Percentiles rank a stretch among this genome's conserved stretches.
Conservation (phyloP, 2,797 vertebrate genomes). For the Acridotheres tristis region DNA sequence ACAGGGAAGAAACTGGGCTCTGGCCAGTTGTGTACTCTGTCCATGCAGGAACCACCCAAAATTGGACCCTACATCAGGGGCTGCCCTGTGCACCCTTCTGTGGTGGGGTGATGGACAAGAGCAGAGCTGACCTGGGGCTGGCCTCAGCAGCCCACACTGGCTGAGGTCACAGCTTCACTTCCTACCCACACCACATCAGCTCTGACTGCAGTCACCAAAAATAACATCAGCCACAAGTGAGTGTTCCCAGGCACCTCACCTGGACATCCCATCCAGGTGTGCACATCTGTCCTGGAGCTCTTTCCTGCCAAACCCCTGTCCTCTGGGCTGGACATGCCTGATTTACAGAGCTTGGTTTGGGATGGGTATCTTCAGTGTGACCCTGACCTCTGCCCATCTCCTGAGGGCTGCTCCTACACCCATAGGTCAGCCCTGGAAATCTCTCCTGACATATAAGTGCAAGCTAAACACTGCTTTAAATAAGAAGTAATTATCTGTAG, state of each 20-base stretch:
- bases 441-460: background rate
- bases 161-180: background rate
- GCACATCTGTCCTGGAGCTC: background rate
- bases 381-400: rapidly evolving
- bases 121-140: background rate
- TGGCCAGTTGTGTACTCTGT: background rate
- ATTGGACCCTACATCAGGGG: rapidly evolving
- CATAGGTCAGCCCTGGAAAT: background rate
- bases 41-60: background rate
- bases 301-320: background rate
- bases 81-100: background rate
- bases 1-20: background rate
- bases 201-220: background rate
- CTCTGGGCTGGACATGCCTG: background rate
- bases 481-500: background rate
- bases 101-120: background rate
- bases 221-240: rapidly evolving
- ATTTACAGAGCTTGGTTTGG: background rate
- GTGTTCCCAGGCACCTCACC: background rate
- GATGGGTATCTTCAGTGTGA: background rate
- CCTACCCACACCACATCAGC: background rate
- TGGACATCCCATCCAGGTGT: background rate
- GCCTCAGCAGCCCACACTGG: background rate
- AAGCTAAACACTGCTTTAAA: background rate
- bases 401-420: background rate